phyloP scores from a whole-genome alignment of 2,797 vertebrate genomes.

The Rhadinocentrus ornatus region DNA sequence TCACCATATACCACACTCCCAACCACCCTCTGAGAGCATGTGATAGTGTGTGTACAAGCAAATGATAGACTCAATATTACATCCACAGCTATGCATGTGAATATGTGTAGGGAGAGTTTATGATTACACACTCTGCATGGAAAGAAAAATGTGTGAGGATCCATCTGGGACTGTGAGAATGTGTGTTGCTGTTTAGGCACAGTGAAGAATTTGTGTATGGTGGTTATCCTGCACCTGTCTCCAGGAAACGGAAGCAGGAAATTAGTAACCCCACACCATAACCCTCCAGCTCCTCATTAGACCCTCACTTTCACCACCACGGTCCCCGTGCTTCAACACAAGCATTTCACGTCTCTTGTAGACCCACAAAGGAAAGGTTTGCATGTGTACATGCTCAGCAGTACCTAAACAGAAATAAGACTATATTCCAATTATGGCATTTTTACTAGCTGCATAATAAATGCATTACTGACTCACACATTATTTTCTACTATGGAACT shows the following conservation, averaged over 20 bases:
- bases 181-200: slow-evolving; percentile 34
- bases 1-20: slow-evolving; percentile 48
- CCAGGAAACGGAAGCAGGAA: slow-evolving; percentile 71
- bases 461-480: background rate
- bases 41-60: slow-evolving; percentile 34
- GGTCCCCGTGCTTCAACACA: slow-evolving; percentile 25
- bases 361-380: background rate
- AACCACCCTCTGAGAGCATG: slow-evolving; percentile 42
- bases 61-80: slow-evolving; percentile 46
- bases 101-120: slow-evolving; percentile 40
- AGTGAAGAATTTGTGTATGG: slow-evolving; percentile 57
- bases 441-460: background rate
- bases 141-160: slow-evolving; percentile 27
- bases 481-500: background rate
- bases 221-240: slow-evolving; percentile 76
- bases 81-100: slow-evolving; percentile 41
- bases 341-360: background rate
- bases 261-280: slow-evolving; percentile 48
- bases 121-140: slow-evolving; percentile 47
- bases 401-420: background rate
- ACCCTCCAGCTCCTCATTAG: slow-evolving; percentile 48
- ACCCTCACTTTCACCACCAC: slow-evolving; percentile 9
- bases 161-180: slow-evolving; percentile 45
- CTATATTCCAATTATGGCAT: background rate
- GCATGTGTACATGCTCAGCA: background rate